Evolutionary conservation across 2,888 invertebrate species (phyloP).

Genomic region (Nomada goodeniana): DNA sequence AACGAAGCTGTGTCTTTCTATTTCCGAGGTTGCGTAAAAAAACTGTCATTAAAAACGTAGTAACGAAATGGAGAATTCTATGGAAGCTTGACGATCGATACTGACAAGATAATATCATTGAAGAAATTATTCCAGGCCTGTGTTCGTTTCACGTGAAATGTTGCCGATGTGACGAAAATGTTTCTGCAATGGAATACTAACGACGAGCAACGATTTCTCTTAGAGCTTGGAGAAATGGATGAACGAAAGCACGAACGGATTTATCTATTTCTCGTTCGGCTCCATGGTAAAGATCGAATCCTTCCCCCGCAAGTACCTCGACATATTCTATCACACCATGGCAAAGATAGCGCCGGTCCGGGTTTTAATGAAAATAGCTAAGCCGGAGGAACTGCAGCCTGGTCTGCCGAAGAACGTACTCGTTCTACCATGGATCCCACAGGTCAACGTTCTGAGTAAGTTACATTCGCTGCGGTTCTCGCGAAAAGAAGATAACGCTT

Average conservation of each 20-base stretch:
- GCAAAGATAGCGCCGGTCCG: constrained; percentile 76
- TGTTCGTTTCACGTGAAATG: no score
- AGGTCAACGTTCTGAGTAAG: constrained; percentile 78
- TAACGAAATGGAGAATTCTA: no score
- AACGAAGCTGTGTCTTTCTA: no score
- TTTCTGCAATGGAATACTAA: background rate
- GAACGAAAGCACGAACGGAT: constrained; percentile 77
- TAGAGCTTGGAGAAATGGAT: constrained; percentile 80
- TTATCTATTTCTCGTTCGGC: constrained; percentile 81
- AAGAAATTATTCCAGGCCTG: no score
- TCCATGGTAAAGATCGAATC: constrained; percentile 79
- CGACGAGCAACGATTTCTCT: background rate
- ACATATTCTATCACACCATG: constrained; percentile 75
- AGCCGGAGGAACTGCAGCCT: constrained; percentile 70
- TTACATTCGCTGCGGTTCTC: background rate
- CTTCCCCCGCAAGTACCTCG: constrained; percentile 70
- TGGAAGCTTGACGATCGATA: no score
- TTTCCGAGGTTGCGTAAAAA: no score
- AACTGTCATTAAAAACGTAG: no score
- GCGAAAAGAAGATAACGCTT: background rate
- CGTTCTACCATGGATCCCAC: constrained; percentile 76
- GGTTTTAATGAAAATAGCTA: constrained; percentile 76
- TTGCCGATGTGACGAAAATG: no score
- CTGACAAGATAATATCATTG: no score
- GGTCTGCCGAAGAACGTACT: constrained; percentile 76